Conservation (phyloP, 2,113 vertebrate species). For the Siniperca chuatsi region DNA sequence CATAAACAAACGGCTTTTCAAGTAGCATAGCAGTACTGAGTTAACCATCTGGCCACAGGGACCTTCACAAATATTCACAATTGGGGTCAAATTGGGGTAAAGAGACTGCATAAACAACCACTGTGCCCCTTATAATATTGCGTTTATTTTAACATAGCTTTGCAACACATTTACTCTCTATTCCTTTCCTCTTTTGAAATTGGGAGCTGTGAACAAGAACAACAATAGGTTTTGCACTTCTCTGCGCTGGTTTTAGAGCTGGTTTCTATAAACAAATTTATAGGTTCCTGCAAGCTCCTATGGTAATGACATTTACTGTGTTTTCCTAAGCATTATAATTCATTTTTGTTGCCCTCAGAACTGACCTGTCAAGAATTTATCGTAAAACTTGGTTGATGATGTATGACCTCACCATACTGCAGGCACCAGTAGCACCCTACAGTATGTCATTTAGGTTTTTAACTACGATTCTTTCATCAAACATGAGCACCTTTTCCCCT, state of each 20-base stretch:
- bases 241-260: not conserved
- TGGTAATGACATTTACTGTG: conserved; percentile 14
- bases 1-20: conserved; percentile 38
- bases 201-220: not conserved
- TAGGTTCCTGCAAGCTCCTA: conserved; percentile 10
- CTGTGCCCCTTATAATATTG: not conserved
- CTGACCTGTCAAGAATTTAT: conserved; percentile 8
- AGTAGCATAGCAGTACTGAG: not conserved
- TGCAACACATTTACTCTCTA: not conserved
- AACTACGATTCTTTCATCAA: not conserved
- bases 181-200: not conserved
- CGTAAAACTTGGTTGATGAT: conserved; percentile 2
- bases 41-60: not conserved
- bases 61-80: conserved; percentile 26
- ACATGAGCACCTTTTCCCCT: not conserved
- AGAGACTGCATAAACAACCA: conserved; percentile 31
- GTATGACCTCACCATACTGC: conserved; percentile 1
- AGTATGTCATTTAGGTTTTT: not conserved
- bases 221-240: not conserved
- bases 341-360: conserved; percentile 1
- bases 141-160: conserved; percentile 36
- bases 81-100: conserved; percentile 1
- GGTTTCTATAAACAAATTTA: conserved; percentile 26
- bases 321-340: conserved; percentile 23
- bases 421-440: not conserved